These are phyloP conservation scores for Sebastes steindachneri DNA, from an alignment of 2,797 vertebrate species.

Conservation along the genomic window DNA sequence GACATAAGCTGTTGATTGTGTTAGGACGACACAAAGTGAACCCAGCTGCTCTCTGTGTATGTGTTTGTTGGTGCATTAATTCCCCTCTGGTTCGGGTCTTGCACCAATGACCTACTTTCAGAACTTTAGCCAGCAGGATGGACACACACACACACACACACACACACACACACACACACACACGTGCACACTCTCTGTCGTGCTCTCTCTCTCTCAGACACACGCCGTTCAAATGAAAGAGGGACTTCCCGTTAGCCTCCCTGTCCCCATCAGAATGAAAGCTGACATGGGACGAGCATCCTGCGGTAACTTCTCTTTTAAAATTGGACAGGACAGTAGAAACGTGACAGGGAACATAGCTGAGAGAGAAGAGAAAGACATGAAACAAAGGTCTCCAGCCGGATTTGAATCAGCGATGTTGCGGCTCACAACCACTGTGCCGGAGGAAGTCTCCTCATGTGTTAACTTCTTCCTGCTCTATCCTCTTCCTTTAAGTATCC, in stretches of 20 bases:
- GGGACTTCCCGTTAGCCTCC: slow-evolving; percentile 19
- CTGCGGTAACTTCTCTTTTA: not conserved
- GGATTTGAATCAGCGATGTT: not conserved
- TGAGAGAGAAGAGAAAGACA: not conserved
- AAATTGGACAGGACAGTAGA: not conserved
- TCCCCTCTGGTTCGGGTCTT: slow-evolving; percentile 26
- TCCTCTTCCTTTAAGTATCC: slow-evolving; percentile 9
- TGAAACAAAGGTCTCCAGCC: not conserved
- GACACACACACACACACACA: not conserved
- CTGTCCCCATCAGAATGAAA: slow-evolving; percentile 10
- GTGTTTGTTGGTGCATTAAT: slow-evolving; percentile 35
- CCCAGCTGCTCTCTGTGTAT: slow-evolving; percentile 38
- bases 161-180: not conserved
- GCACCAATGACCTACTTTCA: slow-evolving; percentile 64
- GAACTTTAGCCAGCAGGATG: slow-evolving; percentile 37
- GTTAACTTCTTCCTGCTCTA: slow-evolving; percentile 8
- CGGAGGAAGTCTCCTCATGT: not conserved
- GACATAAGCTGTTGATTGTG: slow-evolving; percentile 4
- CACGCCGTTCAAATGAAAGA: slow-evolving; percentile 19
- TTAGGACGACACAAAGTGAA: slow-evolving; percentile 29
- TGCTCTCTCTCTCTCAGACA: not conserved
- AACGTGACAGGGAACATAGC: slow-evolving; percentile 25
- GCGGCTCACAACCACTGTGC: not conserved
- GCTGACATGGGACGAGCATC: slow-evolving; percentile 17
- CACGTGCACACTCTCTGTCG: not conserved